Percentiles rank a stretch among this genome's conserved stretches.
phyloP scores from a whole-genome alignment of 2,888 invertebrate species.

The Hyposoter didymator region DNA sequence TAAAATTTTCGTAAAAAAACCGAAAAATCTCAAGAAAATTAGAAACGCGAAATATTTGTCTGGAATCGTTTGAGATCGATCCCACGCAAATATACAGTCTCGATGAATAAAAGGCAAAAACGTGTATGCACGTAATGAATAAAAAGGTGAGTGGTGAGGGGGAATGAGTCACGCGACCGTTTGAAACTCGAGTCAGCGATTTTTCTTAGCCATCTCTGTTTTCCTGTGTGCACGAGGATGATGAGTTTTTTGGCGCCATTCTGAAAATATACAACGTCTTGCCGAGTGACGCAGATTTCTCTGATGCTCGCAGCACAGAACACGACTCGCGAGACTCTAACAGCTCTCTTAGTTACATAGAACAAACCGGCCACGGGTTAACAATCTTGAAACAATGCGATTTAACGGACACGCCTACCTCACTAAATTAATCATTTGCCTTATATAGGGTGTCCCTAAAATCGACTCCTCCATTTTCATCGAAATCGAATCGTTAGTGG shows the following conservation, averaged over 20 bases:
- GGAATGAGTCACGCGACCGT: conserved; percentile 46
- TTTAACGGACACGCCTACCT: conserved; percentile 60
- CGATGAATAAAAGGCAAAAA: background rate
- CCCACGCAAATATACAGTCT: background rate
- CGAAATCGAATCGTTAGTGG: background rate
- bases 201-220: background rate
- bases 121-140: background rate
- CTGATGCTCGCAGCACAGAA: background rate
- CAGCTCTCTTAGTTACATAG: conserved; percentile 7
- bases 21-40: background rate
- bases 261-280: conserved; percentile 33
- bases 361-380: conserved; percentile 67
- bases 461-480: background rate
- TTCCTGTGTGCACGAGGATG: conserved; percentile 5
- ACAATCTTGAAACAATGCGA: conserved; percentile 73
- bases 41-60: background rate
- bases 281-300: conserved; percentile 43
- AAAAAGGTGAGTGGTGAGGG: background rate
- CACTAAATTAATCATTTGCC: background rate
- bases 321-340: conserved; percentile 13
- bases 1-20: too few relatives aligned
- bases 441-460: background rate
- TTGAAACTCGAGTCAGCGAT: conserved; percentile 54
- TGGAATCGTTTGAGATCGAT: background rate
- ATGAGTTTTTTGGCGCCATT: conserved; percentile 60